phyloP scores from a whole-genome alignment of 2,113 vertebrate genomes.

The Leptocoma aspasia region DNA sequence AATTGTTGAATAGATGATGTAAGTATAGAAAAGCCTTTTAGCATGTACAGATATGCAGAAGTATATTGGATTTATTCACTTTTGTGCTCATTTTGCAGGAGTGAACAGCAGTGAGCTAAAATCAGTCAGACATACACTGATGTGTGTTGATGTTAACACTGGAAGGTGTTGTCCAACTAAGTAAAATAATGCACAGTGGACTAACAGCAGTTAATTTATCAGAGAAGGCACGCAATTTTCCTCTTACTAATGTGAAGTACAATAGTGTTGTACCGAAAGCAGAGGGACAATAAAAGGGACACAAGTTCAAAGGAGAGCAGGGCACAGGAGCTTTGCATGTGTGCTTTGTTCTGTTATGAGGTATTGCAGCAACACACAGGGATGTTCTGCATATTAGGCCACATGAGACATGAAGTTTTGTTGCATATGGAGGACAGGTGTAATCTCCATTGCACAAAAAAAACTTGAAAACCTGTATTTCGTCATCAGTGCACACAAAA shows the following conservation, averaged over 20 bases:
- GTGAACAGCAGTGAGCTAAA: background rate
- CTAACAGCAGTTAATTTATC: background rate
- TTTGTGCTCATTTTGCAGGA: background rate
- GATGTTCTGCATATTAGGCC: background rate
- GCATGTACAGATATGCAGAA: background rate
- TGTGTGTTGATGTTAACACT: background rate
- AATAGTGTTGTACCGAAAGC: background rate
- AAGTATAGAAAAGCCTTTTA: background rate
- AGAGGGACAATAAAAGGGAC: background rate
- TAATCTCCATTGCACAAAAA: background rate
- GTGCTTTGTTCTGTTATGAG: background rate
- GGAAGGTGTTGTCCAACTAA: background rate
- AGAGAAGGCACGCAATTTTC: background rate
- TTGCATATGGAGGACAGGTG: background rate
- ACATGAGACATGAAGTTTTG: background rate
- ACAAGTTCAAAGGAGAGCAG: background rate
- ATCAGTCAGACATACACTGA: background rate
- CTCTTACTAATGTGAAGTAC: background rate
- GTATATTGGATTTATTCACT: background rate
- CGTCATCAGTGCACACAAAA: background rate
- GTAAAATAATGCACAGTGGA: background rate
- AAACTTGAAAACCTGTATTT: background rate
- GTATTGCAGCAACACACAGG: background rate
- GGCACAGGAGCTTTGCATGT: rapidly evolving
- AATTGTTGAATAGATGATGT: background rate